phyloP scores from a whole-genome alignment of 2,888 invertebrate genomes.

The Saturnia pavonia region DNA sequence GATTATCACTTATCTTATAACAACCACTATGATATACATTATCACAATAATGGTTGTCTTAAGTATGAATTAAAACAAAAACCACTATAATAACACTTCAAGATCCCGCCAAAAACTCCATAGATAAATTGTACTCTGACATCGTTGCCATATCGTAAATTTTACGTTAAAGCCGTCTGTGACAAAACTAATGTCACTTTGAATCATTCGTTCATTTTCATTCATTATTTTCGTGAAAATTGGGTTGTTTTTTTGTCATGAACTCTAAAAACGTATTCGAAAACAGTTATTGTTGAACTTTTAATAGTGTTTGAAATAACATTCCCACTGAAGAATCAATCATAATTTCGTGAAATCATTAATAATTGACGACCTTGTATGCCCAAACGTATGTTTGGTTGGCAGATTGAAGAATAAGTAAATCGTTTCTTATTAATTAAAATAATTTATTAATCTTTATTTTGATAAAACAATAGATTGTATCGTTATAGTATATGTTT shows the following conservation, averaged over 20 bases:
- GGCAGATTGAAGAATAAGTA: slow-evolving; percentile 52
- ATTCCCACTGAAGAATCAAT: slow-evolving; percentile 34
- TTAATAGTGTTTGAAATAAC: slow-evolving; percentile 23
- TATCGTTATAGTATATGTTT: slow-evolving; percentile 24
- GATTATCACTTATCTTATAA: too few species aligned
- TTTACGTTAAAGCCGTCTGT: neutral
- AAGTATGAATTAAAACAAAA: too few species aligned
- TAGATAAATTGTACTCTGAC: too few species aligned
- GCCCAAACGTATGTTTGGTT: slow-evolving; percentile 55
- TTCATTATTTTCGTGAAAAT: slow-evolving; percentile 58
- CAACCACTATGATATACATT: too few species aligned
- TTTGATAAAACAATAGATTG: too few species aligned
- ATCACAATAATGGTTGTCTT: too few species aligned
- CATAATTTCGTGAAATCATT: slow-evolving; percentile 33
- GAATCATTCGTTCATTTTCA: slow-evolving; percentile 28
- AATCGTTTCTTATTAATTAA: slow-evolving; percentile 35
- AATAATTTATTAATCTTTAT: slow-evolving; percentile 15
- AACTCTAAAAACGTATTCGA: slow-evolving; percentile 37
- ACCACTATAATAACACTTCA: too few species aligned
- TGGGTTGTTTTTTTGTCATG: slow-evolving; percentile 68
- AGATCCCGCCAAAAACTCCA: too few species aligned
- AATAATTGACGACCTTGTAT: slow-evolving; percentile 64
- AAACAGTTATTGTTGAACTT: slow-evolving; percentile 14
- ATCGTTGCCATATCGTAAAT: too few species aligned
- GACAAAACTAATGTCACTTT: neutral